Evolutionary conservation across 2,888 invertebrate species (phyloP).

Genomic region (Parnassius smintheus): DNA sequence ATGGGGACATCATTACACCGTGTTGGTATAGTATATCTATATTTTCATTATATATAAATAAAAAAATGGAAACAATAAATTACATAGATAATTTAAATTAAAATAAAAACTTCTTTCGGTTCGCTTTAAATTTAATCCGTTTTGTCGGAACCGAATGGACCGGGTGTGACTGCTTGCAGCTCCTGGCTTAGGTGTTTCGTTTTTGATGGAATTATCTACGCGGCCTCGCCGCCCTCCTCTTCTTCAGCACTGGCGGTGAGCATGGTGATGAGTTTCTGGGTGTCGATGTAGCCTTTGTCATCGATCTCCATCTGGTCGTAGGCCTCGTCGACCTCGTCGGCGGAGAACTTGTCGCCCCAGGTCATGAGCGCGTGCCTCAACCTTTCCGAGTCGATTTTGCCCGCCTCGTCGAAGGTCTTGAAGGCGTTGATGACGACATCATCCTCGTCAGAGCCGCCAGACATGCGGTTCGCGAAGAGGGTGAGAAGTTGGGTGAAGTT

Average conservation of each 20-base stretch:
- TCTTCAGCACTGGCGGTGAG: conserved; percentile 93
- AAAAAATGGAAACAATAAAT: conserved; percentile 80
- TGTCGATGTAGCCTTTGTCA: conserved; percentile 94
- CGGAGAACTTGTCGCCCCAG: conserved; percentile 95
- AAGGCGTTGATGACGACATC: conserved; percentile 95
- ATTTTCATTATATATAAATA: conserved; percentile 78
- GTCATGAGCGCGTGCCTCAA: conserved; percentile 95
- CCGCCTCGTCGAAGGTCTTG: conserved; percentile 94
- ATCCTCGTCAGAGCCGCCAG: conserved; percentile 95
- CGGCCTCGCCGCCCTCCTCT: conserved; percentile 84
- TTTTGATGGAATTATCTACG: conserved; percentile 50
- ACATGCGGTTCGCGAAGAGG: conserved; percentile 95
- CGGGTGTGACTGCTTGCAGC: conserved; percentile 38
- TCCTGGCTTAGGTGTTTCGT: conserved; percentile 36
- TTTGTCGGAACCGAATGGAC: conserved; percentile 57
- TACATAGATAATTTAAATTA: conserved; percentile 70
- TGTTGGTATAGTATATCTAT: conserved; percentile 75
- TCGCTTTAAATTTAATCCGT: conserved; percentile 59
- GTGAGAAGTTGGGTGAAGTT: conserved; percentile 97
- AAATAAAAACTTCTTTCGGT: conserved; percentile 61
- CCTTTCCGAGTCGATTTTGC: conserved; percentile 93
- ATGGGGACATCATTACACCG: conserved; percentile 60
- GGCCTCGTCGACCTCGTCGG: conserved; percentile 94
- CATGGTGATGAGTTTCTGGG: conserved; percentile 92
- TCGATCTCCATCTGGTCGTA: conserved; percentile 96